A percentile compares a stretch with the other conserved stretches of the same genome.
phyloP scores from a whole-genome alignment of 2,797 vertebrate genomes.

The Diglossa cyanea region DNA sequence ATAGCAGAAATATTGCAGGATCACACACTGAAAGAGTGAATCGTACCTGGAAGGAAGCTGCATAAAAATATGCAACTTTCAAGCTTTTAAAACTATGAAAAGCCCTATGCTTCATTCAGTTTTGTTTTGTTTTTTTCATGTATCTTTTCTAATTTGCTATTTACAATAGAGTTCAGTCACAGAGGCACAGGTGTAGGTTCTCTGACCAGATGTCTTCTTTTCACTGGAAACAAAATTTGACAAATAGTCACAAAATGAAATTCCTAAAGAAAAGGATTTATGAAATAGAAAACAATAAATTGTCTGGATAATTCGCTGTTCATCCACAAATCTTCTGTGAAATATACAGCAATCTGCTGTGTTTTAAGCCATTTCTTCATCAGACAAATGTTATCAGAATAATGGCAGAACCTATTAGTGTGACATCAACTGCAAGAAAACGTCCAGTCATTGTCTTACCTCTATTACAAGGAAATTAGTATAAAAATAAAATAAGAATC shows the following conservation, averaged over 20 bases:
- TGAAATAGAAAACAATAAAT: not conserved
- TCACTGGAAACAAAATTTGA: not conserved
- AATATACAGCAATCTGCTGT: not conserved
- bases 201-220: not conserved
- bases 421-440: not conserved
- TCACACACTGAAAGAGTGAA: not conserved
- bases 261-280: not conserved
- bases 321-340: not conserved
- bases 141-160: not conserved
- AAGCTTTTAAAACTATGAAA: not conserved
- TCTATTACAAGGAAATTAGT: not conserved
- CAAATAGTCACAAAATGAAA: not conserved
- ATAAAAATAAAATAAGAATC: not conserved
- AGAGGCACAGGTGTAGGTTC: not conserved
- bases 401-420: not conserved
- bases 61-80: not conserved
- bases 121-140: not conserved
- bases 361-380: not conserved
- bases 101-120: not conserved
- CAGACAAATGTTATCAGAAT: not conserved
- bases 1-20: not conserved
- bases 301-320: not conserved
- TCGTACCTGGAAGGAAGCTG: not conserved
- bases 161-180: not conserved
- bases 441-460: not conserved